Evolutionary conservation across 2,113 vertebrate species (phyloP).

Genomic region (Misgurnus anguillicaudatus): DNA sequence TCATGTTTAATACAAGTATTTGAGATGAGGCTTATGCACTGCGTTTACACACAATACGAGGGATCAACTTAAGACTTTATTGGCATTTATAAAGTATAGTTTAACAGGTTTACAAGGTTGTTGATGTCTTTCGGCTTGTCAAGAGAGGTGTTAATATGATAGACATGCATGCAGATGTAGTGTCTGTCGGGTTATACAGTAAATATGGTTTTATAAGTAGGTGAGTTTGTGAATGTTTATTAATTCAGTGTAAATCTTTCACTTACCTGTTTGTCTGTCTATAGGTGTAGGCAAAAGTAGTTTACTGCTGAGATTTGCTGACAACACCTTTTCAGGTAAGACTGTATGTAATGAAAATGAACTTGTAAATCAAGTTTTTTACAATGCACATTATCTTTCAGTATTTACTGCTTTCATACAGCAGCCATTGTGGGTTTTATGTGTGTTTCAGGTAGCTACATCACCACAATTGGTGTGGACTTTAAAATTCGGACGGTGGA

Average conservation of each 20-base stretch:
- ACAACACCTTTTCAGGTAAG: slow-evolving; percentile 91
- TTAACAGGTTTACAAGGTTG: background rate
- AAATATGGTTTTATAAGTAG: background rate
- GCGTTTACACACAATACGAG: background rate
- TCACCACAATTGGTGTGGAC: slow-evolving; percentile 88
- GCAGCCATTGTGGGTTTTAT: background rate
- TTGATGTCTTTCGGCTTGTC: too few species aligned
- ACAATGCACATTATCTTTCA: too few species aligned
- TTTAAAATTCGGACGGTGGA: slow-evolving; percentile 90
- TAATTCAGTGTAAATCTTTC: background rate
- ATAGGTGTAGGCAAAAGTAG: slow-evolving; percentile 90
- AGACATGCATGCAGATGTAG: too few species aligned
- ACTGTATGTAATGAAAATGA: too few species aligned
- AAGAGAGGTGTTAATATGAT: too few species aligned
- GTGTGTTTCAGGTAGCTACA: slow-evolving; percentile 70
- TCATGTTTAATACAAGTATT: background rate
- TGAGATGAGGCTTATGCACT: background rate
- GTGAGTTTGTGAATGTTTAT: background rate
- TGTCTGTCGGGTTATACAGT: too few species aligned
- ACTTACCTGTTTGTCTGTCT: slow-evolving; percentile 27
- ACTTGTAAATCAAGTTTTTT: too few species aligned
- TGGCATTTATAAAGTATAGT: background rate
- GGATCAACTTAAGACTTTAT: background rate
- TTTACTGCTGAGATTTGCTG: slow-evolving; percentile 86
- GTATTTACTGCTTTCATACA: too few species aligned